Percentiles rank a stretch among this genome's conserved stretches.
These are phyloP conservation scores for Phoenoteleia sp. DNA, from an alignment of 2,888 invertebrate species.

Conservation along the genomic window DNA sequence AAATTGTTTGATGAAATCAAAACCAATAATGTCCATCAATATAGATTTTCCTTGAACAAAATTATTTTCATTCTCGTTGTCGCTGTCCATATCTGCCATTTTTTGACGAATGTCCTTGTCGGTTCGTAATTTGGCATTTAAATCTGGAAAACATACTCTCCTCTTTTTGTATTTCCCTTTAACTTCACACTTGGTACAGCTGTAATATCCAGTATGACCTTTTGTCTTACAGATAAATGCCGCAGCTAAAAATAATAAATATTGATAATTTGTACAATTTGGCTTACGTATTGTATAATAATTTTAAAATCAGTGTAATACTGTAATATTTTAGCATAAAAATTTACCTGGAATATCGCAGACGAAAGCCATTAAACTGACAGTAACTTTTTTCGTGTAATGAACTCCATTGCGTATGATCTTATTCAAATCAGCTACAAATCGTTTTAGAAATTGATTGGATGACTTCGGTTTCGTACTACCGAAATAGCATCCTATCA, in stretches of 20 bases:
- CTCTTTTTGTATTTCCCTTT: neutral
- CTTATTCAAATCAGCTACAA: neutral
- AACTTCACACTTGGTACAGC: neutral
- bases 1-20: too few relatives aligned
- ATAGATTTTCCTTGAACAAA: constrained; percentile 24
- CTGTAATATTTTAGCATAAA: too few relatives aligned
- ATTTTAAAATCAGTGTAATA: too few relatives aligned
- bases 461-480: neutral
- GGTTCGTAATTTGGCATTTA: neutral
- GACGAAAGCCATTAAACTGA: neutral
- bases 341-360: neutral
- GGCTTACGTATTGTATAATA: too few relatives aligned
- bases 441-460: neutral
- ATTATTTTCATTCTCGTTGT: neutral
- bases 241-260: too few relatives aligned
- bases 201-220: neutral
- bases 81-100: neutral
- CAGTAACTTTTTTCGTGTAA: neutral
- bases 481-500: neutral
- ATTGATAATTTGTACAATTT: too few relatives aligned
- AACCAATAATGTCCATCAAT: constrained; percentile 40
- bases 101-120: constrained; percentile 15
- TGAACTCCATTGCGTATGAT: neutral
- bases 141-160: neutral
- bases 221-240: neutral